phyloP scores from a whole-genome alignment of 2,113 vertebrate species.

The Periophthalmus modestus region DNA sequence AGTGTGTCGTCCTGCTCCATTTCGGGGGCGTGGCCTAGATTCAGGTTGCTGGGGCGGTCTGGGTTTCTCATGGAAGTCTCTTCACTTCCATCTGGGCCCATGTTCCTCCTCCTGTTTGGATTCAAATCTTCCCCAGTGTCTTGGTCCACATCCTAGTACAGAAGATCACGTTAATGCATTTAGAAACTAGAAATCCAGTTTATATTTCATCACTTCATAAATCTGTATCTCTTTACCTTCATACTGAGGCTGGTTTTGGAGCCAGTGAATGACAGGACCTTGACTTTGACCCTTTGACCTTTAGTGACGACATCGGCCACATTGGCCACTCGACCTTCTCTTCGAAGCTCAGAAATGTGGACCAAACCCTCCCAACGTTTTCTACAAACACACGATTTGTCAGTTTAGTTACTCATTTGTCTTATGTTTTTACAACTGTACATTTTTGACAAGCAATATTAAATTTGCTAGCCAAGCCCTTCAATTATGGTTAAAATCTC shows the following conservation, averaged over 20 bases:
- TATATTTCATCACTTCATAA: neutral
- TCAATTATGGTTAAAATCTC: too few species aligned
- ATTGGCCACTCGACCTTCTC: conserved; percentile 94
- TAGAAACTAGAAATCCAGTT: neutral
- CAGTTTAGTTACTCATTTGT: neutral
- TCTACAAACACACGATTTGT: conserved; percentile 58
- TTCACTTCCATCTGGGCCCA: conserved; percentile 85
- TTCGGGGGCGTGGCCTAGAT: conserved; percentile 88
- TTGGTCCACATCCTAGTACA: conserved; percentile 93
- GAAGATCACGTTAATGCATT: neutral
- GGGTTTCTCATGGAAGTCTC: conserved; percentile 93
- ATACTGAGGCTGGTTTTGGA: conserved; percentile 99
- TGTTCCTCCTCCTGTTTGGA: conserved; percentile 90
- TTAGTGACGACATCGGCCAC: conserved; percentile 98
- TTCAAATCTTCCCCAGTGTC: conserved; percentile 96
- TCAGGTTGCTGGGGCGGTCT: conserved; percentile 91
- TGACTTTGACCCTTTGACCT: conserved; percentile 96
- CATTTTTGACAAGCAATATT: too few species aligned
- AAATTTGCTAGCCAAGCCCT: neutral
- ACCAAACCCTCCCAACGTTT: conserved; percentile 98
- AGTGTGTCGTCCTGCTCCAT: conserved; percentile 91
- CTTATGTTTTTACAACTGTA: neutral
- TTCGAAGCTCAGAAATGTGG: conserved; percentile 94
- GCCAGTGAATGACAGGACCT: conserved; percentile 96
- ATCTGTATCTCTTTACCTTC: conserved; percentile 83